phyloP scores from a whole-genome alignment of 2,888 invertebrate species.

The Xiphydria camelus region DNA sequence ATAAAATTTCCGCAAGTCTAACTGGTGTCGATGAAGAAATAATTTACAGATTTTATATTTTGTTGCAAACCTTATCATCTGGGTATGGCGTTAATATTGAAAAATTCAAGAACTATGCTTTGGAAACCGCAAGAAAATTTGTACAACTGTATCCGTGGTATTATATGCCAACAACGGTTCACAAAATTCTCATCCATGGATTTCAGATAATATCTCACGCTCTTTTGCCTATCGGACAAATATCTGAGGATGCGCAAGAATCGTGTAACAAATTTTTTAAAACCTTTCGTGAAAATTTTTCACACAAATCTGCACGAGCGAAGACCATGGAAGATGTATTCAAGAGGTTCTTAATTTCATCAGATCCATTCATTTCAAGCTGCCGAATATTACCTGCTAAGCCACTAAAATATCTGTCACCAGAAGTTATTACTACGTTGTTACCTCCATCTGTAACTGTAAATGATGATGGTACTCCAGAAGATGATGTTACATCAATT shows the following conservation, averaged over 20 bases:
- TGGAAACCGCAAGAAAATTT: conserved; percentile 3
- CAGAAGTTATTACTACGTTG: neutral
- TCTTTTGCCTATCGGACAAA: neutral
- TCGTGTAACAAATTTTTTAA: neutral
- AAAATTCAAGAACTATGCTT: no score
- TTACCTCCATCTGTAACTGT: neutral
- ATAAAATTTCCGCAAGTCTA: neutral
- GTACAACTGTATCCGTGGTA: neutral
- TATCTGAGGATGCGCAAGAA: no score
- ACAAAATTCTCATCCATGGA: no score
- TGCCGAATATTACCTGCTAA: neutral
- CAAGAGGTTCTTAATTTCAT: neutral
- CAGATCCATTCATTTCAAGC: conserved; percentile 3
- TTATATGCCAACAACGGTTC: no score
- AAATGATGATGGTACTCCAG: neutral
- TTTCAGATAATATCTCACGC: neutral
- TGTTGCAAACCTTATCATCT: conserved; percentile 9
- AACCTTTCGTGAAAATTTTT: neutral
- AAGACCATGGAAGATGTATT: conserved; percentile 2
- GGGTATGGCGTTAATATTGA: conserved; percentile 3
- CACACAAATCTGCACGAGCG: no score
- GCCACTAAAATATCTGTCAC: neutral
- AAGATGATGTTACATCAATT: no score
- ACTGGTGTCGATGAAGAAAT: conserved; percentile 7
- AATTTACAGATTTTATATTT: no score